Base-by-base conservation (phyloP, 2,113 vertebrate genomes). In the Colaptes auratus region DNA sequence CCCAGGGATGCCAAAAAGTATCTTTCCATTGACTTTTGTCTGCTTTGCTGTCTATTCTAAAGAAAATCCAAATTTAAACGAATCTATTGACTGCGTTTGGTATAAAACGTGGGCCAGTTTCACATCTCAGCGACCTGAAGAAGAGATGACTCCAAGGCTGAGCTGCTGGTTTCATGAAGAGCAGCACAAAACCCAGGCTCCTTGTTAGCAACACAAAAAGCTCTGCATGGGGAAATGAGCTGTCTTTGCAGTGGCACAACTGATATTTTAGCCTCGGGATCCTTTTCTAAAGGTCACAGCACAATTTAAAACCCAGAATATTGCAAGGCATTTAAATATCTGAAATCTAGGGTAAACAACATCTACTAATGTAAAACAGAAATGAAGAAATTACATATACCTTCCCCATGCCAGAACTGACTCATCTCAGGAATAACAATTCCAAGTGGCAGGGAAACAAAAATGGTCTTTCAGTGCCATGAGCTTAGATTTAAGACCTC, bases 21-120 rank as follows among this genome's bases (percentile, higher is more conserved):
- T 93, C 83, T 89, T 89, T 93, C 80, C 81, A 85, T 81, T 95
- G 90, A 90, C n/a, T 52, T 96, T 69, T 87, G 83, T 65, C n/a
- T 2, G 15, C 63, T 82, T 69, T 90, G 59, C 61, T 86, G 82
- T 92, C 77, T 86, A 15, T 79, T 85, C 59, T 89, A 73, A 93
- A 92, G 80, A 75, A 86, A 96, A 94, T 65, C 17, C 58, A 65
- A 83, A 94, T 95, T 95, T 87, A 63, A 90, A 28, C 59, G 50
- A 79, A 86, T 31, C 67, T 91, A 60, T 63, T 72, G 39, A 23
- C 65, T 42, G 31, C 46, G 50, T 85, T 94, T 89, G 52, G 83
- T 81, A 76, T 82, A 87, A 93, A 96, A 75, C 86, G 48, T 44
- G 55, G 89, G 35, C 63, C 17, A 76, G 16, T 96, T 93, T 93